These are phyloP conservation scores for Crotalus horridus DNA, from an alignment of 2,113 vertebrate genomes.

Conservation along the genomic window DNA sequence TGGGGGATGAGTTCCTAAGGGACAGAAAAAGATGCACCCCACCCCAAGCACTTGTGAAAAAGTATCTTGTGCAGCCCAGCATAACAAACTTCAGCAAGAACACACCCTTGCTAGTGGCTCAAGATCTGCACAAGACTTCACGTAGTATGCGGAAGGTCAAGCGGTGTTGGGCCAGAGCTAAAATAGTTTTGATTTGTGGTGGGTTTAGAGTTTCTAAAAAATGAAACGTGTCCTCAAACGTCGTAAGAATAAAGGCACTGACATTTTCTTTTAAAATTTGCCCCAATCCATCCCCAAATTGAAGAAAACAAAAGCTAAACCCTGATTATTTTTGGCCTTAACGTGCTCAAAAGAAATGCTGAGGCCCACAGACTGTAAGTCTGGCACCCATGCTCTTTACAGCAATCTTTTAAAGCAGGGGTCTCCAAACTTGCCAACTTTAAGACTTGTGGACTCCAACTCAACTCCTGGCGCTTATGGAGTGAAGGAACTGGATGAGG, in stretches of 20 bases:
- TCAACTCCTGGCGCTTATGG: too few relatives aligned
- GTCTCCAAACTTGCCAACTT: too few relatives aligned
- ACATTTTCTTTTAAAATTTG: background rate
- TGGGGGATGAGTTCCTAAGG: background rate
- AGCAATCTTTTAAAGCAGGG: background rate
- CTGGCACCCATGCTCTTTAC: background rate
- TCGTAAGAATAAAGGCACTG: background rate
- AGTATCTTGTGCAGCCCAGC: background rate
- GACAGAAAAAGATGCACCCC: background rate
- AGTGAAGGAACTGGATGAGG: too few relatives aligned
- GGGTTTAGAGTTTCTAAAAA: background rate
- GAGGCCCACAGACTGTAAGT: background rate
- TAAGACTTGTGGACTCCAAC: too few relatives aligned
- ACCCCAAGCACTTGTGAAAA: background rate
- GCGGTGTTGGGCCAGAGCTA: background rate
- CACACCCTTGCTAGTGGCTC: background rate
- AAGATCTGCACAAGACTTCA: background rate
- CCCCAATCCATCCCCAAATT: background rate
- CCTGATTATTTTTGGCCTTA: background rate
- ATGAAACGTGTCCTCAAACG: background rate
- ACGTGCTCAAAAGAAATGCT: background rate
- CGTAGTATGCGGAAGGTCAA: background rate
- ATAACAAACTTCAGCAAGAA: background rate
- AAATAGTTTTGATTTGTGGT: background rate
- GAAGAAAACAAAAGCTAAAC: background rate